phyloP scores from a whole-genome alignment of 2,797 vertebrate genomes.

The Gymnodraco acuticeps region DNA sequence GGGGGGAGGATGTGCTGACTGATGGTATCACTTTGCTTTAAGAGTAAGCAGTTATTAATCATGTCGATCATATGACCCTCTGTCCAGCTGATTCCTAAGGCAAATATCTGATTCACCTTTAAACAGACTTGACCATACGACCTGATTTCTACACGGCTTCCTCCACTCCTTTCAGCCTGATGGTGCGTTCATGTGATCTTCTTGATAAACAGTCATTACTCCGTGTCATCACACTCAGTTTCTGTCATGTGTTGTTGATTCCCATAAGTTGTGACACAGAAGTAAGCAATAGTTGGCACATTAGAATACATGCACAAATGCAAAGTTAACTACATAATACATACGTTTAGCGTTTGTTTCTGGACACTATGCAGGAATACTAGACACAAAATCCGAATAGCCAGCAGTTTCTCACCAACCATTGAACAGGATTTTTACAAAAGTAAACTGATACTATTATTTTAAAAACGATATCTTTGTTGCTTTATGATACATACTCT shows the following conservation, averaged over 20 bases:
- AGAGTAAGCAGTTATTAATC: constrained; percentile 19
- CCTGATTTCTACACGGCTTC: constrained; percentile 13
- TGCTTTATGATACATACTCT: background rate
- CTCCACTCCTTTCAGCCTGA: constrained; percentile 6
- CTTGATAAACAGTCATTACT: constrained; percentile 27
- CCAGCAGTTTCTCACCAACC: background rate
- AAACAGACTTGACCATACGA: background rate
- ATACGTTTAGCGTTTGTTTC: background rate
- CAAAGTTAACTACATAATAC: background rate
- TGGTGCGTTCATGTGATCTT: constrained; percentile 46
- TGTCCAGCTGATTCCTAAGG: background rate
- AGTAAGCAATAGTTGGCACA: constrained; percentile 14
- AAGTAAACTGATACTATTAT: background rate
- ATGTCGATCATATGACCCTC: constrained; percentile 13
- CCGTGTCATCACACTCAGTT: constrained; percentile 13
- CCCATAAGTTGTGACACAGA: constrained; percentile 40
- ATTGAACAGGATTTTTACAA: background rate
- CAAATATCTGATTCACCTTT: background rate
- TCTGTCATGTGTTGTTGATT: constrained; percentile 59
- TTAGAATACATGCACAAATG: background rate
- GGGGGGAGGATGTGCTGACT: constrained; percentile 18
- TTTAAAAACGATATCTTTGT: no score
- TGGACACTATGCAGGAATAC: background rate
- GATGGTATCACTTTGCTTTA: constrained; percentile 23
- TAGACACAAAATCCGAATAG: background rate